A percentile compares a stretch with the other conserved stretches of the same genome.
Conservation (phyloP, 2,113 vertebrate genomes). For the Protomyctophum bolini region DNA sequence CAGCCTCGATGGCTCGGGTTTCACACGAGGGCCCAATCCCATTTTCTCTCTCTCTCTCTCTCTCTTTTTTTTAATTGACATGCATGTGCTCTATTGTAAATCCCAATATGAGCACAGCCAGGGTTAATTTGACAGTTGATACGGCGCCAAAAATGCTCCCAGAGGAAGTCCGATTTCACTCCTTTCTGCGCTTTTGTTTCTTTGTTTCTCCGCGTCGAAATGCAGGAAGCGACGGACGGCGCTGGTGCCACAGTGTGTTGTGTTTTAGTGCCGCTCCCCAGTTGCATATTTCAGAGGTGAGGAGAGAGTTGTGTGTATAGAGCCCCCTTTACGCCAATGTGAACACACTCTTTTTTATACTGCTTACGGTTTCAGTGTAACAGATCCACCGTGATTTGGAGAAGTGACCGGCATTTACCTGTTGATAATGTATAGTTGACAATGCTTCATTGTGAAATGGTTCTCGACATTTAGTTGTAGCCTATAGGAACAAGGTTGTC, state of each 20-base stretch:
- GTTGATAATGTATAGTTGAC: too few species aligned
- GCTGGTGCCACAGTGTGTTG: constrained; percentile 38
- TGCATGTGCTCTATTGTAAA: constrained; percentile 77
- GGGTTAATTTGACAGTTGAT: constrained; percentile 80
- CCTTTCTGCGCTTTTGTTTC: constrained; percentile 65
- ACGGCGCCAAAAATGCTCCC: constrained; percentile 73
- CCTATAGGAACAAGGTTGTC: too few species aligned
- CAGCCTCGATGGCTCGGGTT: constrained; percentile 73
- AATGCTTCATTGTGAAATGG: too few species aligned
- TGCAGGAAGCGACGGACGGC: constrained; percentile 66
- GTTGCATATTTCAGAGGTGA: constrained; percentile 20
- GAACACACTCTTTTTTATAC: constrained; percentile 29
- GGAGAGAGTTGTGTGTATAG: constrained; percentile 24
- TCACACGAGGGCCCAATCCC: constrained; percentile 78
- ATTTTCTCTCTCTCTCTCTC: constrained; percentile 44
- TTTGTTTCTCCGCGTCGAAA: constrained; percentile 64
- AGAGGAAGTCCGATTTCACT: constrained; percentile 66
- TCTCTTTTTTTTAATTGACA: constrained; percentile 77
- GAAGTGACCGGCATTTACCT: too few species aligned
- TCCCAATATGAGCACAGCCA: constrained; percentile 54
- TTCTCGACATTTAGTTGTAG: too few species aligned
- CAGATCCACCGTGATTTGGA: background rate
- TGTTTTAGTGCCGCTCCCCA: constrained; percentile 39
- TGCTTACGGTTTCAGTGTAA: background rate
- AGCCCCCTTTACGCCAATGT: constrained; percentile 12